Conservation (phyloP, 1,140 invertebrate species). For the Pantala flavescens region DNA sequence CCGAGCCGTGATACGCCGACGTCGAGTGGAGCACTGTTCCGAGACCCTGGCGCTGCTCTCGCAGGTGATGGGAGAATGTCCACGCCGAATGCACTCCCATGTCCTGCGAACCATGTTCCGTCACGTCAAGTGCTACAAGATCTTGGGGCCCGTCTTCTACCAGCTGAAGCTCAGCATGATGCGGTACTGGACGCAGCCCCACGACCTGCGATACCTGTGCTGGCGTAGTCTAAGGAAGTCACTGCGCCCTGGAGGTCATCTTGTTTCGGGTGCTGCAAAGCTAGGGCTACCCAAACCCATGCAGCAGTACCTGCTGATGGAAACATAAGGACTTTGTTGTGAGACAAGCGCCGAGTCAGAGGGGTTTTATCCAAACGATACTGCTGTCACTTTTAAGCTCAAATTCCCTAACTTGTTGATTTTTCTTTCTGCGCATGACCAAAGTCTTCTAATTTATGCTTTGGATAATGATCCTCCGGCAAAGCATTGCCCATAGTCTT, state of each 20-base stretch:
- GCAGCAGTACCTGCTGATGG: slow-evolving; percentile 24
- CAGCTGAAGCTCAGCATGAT: slow-evolving; percentile 28
- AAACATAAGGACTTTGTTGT: slow-evolving; percentile 1
- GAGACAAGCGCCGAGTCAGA: background rate
- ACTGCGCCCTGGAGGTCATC: slow-evolving; percentile 16
- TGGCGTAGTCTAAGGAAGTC: slow-evolving; percentile 23
- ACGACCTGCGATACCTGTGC: slow-evolving; percentile 26
- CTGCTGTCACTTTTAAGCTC: background rate
- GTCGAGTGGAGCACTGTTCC: slow-evolving; percentile 24
- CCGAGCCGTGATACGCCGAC: slow-evolving; percentile 24
- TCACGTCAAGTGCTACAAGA: slow-evolving; percentile 27
- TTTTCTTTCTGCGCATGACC: background rate
- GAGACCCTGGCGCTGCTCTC: slow-evolving; percentile 23
- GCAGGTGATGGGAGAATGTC: slow-evolving; percentile 28
- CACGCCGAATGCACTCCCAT: slow-evolving; percentile 27
- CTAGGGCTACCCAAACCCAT: slow-evolving; percentile 23
- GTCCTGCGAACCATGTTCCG: slow-evolving; percentile 30
- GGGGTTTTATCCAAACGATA: background rate
- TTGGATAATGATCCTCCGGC: too few relatives aligned
- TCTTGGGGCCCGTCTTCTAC: slow-evolving; percentile 29
- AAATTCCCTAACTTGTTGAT: background rate
- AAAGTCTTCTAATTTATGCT: background rate
- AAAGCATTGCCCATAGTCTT: too few relatives aligned
- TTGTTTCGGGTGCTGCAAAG: slow-evolving; percentile 14
- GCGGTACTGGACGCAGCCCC: slow-evolving; percentile 28